Evolutionary conservation across 1,140 invertebrate species (phyloP).

Genomic region (Trachymyrmex septentrionalis): DNA sequence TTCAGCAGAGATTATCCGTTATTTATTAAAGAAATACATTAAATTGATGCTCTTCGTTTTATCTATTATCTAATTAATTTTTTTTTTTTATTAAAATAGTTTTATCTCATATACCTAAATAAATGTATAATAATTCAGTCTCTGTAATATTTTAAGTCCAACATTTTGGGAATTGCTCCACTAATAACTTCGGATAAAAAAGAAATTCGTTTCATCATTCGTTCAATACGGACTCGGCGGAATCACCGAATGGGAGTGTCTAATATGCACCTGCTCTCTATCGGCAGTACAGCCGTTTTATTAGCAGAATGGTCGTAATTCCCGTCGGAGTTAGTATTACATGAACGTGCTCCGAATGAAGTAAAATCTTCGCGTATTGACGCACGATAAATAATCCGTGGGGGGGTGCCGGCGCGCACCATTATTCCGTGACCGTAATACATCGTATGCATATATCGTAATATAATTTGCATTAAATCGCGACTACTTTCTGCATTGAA

Average conservation of each 20-base stretch:
- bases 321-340: conserved; percentile 54
- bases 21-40: conserved; percentile 22
- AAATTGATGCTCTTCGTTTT: not conserved
- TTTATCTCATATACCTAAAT: not conserved
- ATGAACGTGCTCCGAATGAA: conserved; percentile 44
- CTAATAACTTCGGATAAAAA: conserved; percentile 17
- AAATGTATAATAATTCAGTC: no score
- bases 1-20: not conserved
- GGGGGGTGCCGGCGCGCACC: not conserved
- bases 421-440: conserved; percentile 55
- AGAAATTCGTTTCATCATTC: conserved; percentile 36
- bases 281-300: conserved; percentile 36
- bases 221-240: not conserved
- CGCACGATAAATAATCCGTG: conserved; percentile 55
- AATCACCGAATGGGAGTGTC: conserved; percentile 37
- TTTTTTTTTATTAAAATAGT: not conserved
- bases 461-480: conserved; percentile 62
- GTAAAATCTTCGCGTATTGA: conserved; percentile 59
- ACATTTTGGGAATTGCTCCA: not conserved
- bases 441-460: conserved; percentile 23
- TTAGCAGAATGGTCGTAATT: conserved; percentile 55
- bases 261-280: conserved; percentile 48
- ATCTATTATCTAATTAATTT: conserved; percentile 22
- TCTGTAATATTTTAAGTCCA: not conserved
- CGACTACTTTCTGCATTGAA: conserved; percentile 15